These are phyloP conservation scores for Calosoma granatense DNA, from an alignment of 1,140 invertebrate species.

Conservation along the genomic window DNA sequence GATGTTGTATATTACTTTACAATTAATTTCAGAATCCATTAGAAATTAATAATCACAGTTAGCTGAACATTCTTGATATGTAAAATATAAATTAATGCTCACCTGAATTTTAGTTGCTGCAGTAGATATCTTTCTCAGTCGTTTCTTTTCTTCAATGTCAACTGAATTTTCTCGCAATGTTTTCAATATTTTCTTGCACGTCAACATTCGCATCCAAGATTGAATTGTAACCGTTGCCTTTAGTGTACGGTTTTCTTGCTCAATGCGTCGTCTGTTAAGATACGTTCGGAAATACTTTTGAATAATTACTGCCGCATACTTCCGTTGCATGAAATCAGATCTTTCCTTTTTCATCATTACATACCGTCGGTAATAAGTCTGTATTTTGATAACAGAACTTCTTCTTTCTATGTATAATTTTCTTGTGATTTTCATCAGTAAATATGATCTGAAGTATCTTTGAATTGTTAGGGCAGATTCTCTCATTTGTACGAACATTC, in stretches of 20 bases:
- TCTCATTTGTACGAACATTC: constrained; percentile 17
- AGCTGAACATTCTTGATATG: no score
- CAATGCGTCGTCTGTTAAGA: constrained; percentile 35
- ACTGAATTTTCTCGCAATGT: constrained; percentile 26
- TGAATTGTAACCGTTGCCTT: constrained; percentile 23
- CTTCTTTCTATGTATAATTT: constrained; percentile 28
- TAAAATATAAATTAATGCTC: no score
- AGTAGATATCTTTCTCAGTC: constrained; percentile 27
- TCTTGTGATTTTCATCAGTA: constrained; percentile 18
- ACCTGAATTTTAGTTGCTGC: constrained; percentile 51
- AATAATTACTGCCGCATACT: constrained; percentile 26
- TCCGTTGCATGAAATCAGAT: constrained; percentile 25
- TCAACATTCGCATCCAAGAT: not conserved
- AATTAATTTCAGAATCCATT: no score
- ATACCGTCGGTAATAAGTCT: constrained; percentile 27
- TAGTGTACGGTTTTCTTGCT: constrained; percentile 25
- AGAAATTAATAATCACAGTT: no score
- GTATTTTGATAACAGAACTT: constrained; percentile 23
- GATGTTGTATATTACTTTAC: no score
- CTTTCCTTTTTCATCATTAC: constrained; percentile 16
- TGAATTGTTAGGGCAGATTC: constrained; percentile 24
- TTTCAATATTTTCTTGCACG: not conserved
- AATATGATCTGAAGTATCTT: constrained; percentile 20
- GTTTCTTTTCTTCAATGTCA: constrained; percentile 36
- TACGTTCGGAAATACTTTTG: constrained; percentile 38